A percentile compares a stretch with the other conserved stretches of the same genome.
Evolutionary conservation across 2,888 invertebrate genomes (phyloP).

Genomic region (Tricholauxania praeusta): DNA sequence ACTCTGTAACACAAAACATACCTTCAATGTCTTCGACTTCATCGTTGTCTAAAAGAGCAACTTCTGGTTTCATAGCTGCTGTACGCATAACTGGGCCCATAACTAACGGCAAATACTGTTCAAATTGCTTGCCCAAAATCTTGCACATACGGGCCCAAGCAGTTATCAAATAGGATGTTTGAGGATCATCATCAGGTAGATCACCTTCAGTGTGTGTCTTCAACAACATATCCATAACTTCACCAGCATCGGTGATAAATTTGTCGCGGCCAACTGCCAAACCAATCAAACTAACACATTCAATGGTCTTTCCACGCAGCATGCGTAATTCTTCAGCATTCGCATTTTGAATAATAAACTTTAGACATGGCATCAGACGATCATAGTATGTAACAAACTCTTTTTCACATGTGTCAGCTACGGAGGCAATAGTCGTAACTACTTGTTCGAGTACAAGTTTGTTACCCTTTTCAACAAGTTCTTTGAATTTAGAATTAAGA

Average conservation of each 20-base stretch:
- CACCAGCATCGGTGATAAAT: slow-evolving; percentile 91
- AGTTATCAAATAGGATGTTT: slow-evolving; percentile 96
- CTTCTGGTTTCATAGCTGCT: slow-evolving; percentile 90
- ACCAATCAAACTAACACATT: slow-evolving; percentile 98
- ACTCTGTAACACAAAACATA: slow-evolving; percentile 5
- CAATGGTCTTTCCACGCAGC: slow-evolving; percentile 97
- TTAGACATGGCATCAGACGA: slow-evolving; percentile 91
- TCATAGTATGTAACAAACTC: slow-evolving; percentile 96
- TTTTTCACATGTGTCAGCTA: slow-evolving; percentile 97
- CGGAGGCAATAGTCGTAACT: slow-evolving; percentile 98
- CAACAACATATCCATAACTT: slow-evolving; percentile 94
- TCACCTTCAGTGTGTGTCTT: slow-evolving; percentile 90
- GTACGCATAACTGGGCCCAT: slow-evolving; percentile 92
- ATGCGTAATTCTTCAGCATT: slow-evolving; percentile 88
- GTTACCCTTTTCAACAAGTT: slow-evolving; percentile 92
- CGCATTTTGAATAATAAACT: slow-evolving; percentile 96
- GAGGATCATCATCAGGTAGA: slow-evolving; percentile 94
- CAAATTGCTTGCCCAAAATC: slow-evolving; percentile 86
- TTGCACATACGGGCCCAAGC: slow-evolving; percentile 99
- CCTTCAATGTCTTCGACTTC: slow-evolving; percentile 83
- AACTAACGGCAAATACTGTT: slow-evolving; percentile 89
- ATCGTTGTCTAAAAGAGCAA: slow-evolving; percentile 86
- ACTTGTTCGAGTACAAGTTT: slow-evolving; percentile 96
- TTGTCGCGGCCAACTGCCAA: slow-evolving; percentile 84
- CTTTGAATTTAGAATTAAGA: slow-evolving; percentile 92